A percentile compares a stretch with the other conserved stretches of the same genome.
These are phyloP conservation scores for Paradoxurus hermaphroditus DNA, from an alignment of 2,113 vertebrate genomes.

Conservation along the genomic window DNA sequence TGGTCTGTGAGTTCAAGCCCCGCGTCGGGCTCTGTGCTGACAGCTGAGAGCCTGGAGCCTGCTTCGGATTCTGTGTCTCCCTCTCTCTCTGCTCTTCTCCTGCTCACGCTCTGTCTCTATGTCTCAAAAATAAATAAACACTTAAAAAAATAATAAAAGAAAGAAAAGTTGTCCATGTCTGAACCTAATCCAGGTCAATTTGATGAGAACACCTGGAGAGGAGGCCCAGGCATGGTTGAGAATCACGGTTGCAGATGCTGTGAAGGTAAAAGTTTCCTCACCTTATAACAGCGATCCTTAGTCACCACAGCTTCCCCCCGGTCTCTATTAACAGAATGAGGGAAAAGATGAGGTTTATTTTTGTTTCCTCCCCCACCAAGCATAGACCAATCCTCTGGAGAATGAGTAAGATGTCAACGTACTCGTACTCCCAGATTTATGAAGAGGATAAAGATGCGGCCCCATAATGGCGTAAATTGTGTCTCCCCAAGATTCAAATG, in stretches of 20 bases:
- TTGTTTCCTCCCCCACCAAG: rapidly evolving
- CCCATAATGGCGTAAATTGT: background rate
- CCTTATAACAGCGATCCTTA: background rate
- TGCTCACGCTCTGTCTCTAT: too few species aligned
- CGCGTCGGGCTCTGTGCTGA: too few species aligned
- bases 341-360: background rate
- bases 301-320: background rate
- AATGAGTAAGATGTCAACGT: background rate
- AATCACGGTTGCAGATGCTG: background rate
- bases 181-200: background rate
- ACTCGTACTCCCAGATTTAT: background rate
- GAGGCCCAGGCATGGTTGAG: background rate
- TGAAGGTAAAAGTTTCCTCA: background rate
- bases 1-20: too few species aligned
- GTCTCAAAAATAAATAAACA: too few species aligned
- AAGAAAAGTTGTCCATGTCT: background rate
- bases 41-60: too few species aligned
- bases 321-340: background rate
- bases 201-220: background rate
- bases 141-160: too few species aligned
- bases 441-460: background rate
- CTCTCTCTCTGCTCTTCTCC: too few species aligned
- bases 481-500: background rate
- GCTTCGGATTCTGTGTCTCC: too few species aligned
- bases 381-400: background rate